These are phyloP conservation scores for Nothocercus julius DNA, from an alignment of 2,113 vertebrate genomes.

Conservation along the genomic window DNA sequence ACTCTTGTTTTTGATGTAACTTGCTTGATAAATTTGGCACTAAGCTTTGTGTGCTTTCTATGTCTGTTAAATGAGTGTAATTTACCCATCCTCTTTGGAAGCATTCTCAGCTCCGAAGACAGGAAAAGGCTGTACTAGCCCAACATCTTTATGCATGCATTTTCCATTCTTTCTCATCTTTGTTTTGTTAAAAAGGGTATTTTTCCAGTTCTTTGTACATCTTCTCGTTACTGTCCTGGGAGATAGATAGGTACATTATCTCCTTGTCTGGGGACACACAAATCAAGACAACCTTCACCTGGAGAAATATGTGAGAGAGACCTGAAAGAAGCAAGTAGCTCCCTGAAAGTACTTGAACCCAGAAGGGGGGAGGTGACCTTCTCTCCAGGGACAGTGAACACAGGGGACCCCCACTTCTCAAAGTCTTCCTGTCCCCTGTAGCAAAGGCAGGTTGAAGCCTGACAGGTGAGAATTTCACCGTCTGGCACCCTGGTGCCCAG, in stretches of 20 bases:
- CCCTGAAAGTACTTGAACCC: neutral
- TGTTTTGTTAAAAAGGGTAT: neutral
- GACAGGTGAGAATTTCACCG: neutral
- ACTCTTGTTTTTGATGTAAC: neutral
- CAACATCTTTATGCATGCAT: neutral
- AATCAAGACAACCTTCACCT: neutral
- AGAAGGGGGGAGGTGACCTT: neutral
- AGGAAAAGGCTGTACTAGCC: neutral
- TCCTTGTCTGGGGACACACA: neutral
- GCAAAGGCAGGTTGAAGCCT: neutral
- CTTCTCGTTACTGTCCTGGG: neutral
- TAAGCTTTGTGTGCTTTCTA: neutral
- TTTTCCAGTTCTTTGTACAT: neutral
- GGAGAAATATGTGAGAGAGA: neutral
- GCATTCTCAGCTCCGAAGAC: neutral
- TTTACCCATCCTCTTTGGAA: neutral
- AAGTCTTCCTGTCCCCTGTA: neutral
- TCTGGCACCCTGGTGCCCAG: neutral
- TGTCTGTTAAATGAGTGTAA: neutral
- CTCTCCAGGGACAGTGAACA: neutral
- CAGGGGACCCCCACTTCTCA: neutral
- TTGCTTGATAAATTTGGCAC: neutral
- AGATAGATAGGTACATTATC: neutral
- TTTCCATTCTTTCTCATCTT: neutral
- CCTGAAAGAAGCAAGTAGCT: neutral